Evolutionary conservation across 1,140 invertebrate species (phyloP).

Genomic region (Drosophila arawakana): DNA sequence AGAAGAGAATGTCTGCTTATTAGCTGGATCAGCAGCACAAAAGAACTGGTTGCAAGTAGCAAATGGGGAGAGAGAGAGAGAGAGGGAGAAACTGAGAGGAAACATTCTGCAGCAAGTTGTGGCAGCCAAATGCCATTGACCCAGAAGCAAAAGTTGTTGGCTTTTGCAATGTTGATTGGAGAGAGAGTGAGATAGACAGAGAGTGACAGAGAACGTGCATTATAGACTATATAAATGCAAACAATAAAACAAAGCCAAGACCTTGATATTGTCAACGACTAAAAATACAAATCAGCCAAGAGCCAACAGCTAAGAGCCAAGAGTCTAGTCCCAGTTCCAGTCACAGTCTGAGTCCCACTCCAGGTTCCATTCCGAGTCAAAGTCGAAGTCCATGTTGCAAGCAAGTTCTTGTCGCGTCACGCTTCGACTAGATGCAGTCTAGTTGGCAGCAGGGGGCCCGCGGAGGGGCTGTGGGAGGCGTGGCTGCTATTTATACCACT

Average conservation of each 20-base stretch:
- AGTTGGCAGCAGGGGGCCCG: not conserved
- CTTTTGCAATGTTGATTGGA: slow-evolving; percentile 50
- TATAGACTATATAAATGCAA: slow-evolving; percentile 4
- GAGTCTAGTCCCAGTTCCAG: not conserved
- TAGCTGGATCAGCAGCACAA: slow-evolving; percentile 62
- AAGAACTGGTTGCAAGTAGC: slow-evolving; percentile 62
- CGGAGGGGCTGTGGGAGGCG: not conserved
- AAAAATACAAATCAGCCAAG: slow-evolving; percentile 48
- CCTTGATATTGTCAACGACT: slow-evolving; percentile 77
- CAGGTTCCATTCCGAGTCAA: not conserved
- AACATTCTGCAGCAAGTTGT: slow-evolving; percentile 6
- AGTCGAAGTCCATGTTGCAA: slow-evolving; percentile 1
- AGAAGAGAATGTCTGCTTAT: slow-evolving; percentile 60
- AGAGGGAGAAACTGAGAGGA: not conserved
- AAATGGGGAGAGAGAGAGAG: not conserved
- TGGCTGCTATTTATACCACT: slow-evolving; percentile 60
- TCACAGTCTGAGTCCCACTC: not conserved
- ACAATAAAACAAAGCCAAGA: slow-evolving; percentile 39
- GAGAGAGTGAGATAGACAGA: not conserved
- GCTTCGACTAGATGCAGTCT: slow-evolving; percentile 10
- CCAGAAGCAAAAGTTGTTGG: slow-evolving; percentile 73
- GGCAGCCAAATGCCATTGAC: slow-evolving; percentile 68
- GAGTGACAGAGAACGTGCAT: not conserved
- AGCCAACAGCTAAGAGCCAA: slow-evolving; percentile 23
- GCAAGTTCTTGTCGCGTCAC: slow-evolving; percentile 34